Conservation (phyloP, 2,888 invertebrate species). For the Cerceris rybyensis region DNA sequence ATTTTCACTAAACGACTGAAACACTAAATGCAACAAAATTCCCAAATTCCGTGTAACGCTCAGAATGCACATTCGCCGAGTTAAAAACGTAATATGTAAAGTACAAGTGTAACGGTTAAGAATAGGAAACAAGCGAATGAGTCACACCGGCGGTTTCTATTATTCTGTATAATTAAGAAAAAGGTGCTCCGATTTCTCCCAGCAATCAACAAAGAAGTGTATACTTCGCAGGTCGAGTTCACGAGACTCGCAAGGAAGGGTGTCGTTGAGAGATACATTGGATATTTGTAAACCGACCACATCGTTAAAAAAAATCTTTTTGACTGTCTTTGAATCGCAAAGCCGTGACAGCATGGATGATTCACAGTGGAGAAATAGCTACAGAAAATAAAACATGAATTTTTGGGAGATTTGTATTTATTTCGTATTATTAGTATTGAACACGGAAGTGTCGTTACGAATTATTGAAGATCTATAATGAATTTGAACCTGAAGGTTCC, state of each 20-base stretch:
- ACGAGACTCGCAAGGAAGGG: slow-evolving; percentile 12
- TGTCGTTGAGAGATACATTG: slow-evolving; percentile 11
- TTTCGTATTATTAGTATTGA: no score
- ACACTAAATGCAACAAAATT: neutral
- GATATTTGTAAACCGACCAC: slow-evolving; percentile 23
- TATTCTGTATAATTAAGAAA: slow-evolving; percentile 26
- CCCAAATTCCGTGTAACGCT: neutral
- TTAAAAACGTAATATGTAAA: neutral
- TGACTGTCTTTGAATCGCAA: neutral
- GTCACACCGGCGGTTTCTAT: slow-evolving; percentile 14
- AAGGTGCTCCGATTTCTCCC: slow-evolving; percentile 23
- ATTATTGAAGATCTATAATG: no score
- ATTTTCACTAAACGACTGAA: no score
- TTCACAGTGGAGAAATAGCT: no score
- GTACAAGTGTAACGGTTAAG: slow-evolving; percentile 1
- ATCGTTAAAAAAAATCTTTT: neutral
- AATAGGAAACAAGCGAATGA: slow-evolving; percentile 16
- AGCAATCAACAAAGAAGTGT: slow-evolving; percentile 11
- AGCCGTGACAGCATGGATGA: no score
- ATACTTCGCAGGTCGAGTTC: slow-evolving; percentile 4
- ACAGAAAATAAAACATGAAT: no score
- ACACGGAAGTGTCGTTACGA: no score
- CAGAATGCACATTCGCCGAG: neutral
- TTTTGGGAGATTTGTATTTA: no score
- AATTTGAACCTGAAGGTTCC: no score